Percentiles rank a stretch among this genome's conserved stretches.
phyloP scores from a whole-genome alignment of 1,140 invertebrate species.

The Drosophila seguyi region DNA sequence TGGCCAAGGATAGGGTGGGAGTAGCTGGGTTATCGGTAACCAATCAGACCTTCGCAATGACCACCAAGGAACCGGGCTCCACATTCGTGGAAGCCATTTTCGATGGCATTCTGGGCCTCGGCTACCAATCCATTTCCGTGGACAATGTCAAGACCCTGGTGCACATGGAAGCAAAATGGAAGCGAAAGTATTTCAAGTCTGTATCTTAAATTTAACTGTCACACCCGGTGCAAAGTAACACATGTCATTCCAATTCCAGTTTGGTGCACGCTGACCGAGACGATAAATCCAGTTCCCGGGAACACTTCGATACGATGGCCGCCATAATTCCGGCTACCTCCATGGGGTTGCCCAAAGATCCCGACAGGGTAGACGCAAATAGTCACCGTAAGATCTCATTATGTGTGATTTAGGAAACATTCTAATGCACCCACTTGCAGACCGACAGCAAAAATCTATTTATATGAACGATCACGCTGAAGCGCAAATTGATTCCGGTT shows the following conservation, averaged over 20 bases:
- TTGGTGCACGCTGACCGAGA: slow-evolving; percentile 2
- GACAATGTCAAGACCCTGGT: slow-evolving; percentile 96
- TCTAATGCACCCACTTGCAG: not conserved
- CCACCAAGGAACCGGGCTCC: slow-evolving; percentile 93
- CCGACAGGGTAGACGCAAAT: slow-evolving; percentile 11
- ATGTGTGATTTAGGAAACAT: fast-evolving
- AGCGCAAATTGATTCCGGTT: not conserved
- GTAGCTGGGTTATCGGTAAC: slow-evolving; percentile 88
- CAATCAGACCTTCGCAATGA: slow-evolving; percentile 97
- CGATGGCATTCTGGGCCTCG: slow-evolving; percentile 97
- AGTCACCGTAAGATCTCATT: slow-evolving; percentile 5
- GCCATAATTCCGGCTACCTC: not conserved
- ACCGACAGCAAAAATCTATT: not conserved
- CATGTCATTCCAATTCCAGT: slow-evolving; percentile 8
- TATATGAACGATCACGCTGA: slow-evolving; percentile 10
- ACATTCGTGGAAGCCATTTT: slow-evolving; percentile 97
- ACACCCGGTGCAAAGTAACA: not conserved
- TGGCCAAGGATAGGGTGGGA: slow-evolving; percentile 33
- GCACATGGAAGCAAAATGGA: slow-evolving; percentile 86
- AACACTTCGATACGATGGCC: slow-evolving; percentile 23
- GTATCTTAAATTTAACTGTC: not conserved
- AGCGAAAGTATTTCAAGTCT: slow-evolving; percentile 30
- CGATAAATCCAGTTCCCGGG: slow-evolving; percentile 8
- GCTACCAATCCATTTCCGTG: slow-evolving; percentile 93
- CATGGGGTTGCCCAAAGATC: not conserved